Base-by-base conservation (phyloP, 2,797 vertebrate genomes). In the Channallabes apus region DNA sequence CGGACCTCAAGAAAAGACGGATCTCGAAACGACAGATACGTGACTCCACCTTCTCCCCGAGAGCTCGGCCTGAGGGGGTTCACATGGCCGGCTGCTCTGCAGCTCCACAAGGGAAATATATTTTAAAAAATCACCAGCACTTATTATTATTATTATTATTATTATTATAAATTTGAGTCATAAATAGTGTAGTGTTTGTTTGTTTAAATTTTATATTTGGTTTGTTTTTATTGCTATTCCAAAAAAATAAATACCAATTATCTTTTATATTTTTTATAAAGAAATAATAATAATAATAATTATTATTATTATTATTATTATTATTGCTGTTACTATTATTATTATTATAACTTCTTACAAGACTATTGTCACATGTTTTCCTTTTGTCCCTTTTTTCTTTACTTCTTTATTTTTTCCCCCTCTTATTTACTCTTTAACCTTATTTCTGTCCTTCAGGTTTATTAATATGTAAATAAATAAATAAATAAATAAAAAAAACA, bases 21-120 rank as follows among this genome's bases (percentile, higher is more conserved):
- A 88, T 79, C 83, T 76, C 67, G 6, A 20, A 32, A 3, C 65
- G 35, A 67, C 82, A 78, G 79, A 69, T 83, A 75, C 56, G n/a
- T 35, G 83, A 62, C 85, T 81, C 84, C 89, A 86, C 81, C 82
- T 82, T 51, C 79, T 27, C 59, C 58, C 65, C 61, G 54, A 85
- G 82, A 88, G 84, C 67, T 81, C 69, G 41, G 85, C 87, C 85
- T 46, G 67, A 86, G 86, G 85, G 85, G 88, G 78, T 84, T 78
- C 77, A 81, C 80, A 82, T n/a, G 29, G 56, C 51, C 29, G 38
- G 61, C 68, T 87, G 84, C 80, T 75, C 72, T 11, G 32, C 78
- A 22, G 32, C 77, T 68, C 67, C 69, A 46, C 59, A 62, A 62
- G 71, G 5, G 5, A 82, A 69, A n/a, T 64, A 83, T 38, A 29